Conservation (phyloP, 1,140 invertebrate species). For the Cepaea nemoralis region DNA sequence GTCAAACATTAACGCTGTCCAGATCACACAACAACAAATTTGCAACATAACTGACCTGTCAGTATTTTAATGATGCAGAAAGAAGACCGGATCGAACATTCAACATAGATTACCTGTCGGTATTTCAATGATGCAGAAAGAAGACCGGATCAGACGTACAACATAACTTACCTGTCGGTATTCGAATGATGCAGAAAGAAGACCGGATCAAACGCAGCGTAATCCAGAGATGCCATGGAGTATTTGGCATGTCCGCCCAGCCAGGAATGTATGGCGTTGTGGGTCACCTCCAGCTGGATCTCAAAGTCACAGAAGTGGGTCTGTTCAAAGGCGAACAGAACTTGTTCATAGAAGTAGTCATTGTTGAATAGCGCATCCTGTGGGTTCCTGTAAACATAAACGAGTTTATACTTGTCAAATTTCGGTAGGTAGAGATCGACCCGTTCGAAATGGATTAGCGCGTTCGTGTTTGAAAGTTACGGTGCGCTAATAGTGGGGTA, state of each 20-base stretch:
- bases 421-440: too few species aligned
- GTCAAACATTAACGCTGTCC: too few species aligned
- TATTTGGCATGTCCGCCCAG: constrained; percentile 41
- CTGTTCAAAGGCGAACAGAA: constrained; percentile 48
- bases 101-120: too few species aligned
- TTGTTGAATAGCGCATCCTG: constrained; percentile 44
- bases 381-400: constrained; percentile 39
- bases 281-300: constrained; percentile 49
- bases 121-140: constrained; percentile 48
- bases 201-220: constrained; percentile 47
- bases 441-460: too few species aligned
- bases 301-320: constrained; percentile 51
- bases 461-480: too few species aligned
- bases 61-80: too few species aligned
- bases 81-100: too few species aligned
- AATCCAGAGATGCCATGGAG: constrained; percentile 45
- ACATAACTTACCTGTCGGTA: constrained; percentile 39
- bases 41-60: too few species aligned
- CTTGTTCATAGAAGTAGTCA: constrained; percentile 30
- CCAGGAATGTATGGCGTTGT: constrained; percentile 45
- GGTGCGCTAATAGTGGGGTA: too few species aligned
- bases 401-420: too few species aligned
- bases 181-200: constrained; percentile 50
- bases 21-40: too few species aligned
- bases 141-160: constrained; percentile 26